phyloP scores from a whole-genome alignment of 1,140 invertebrate genomes.

The Leptinotarsa defecta region DNA sequence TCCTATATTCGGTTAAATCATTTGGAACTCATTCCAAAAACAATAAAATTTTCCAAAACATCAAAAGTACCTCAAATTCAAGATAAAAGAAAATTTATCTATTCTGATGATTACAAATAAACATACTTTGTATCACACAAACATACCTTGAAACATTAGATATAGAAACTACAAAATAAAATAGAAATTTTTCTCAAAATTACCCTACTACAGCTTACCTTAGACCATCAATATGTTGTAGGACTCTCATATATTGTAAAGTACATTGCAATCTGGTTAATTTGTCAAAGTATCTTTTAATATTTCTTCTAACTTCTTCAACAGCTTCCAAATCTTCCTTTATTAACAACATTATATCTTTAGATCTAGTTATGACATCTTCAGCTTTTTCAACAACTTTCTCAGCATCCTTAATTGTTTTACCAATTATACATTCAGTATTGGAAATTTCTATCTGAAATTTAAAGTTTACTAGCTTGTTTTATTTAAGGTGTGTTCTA shows the following conservation, averaged over 20 bases:
- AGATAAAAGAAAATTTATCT: too few species aligned
- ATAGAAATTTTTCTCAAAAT: too few species aligned
- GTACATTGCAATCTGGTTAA: conserved; percentile 66
- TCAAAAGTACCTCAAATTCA: too few species aligned
- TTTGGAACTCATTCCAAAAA: too few species aligned
- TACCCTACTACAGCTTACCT: conserved; percentile 56
- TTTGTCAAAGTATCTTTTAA: conserved; percentile 58
- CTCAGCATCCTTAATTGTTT: conserved; percentile 63
- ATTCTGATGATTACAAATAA: neutral
- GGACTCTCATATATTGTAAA: conserved; percentile 66
- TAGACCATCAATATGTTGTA: conserved; percentile 69
- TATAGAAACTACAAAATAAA: too few species aligned
- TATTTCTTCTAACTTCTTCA: conserved; percentile 56
- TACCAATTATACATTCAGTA: conserved; percentile 60
- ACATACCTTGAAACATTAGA: too few species aligned
- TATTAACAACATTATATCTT: conserved; percentile 60
- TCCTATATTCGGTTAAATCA: too few species aligned
- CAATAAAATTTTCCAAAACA: too few species aligned
- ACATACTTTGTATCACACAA: too few species aligned
- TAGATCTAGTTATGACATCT: conserved; percentile 30
- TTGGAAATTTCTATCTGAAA: conserved; percentile 64
- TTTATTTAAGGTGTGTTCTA: neutral
- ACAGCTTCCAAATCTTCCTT: conserved; percentile 59
- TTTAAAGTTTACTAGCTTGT: conserved; percentile 14
- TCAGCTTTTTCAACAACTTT: conserved; percentile 53